Evolutionary conservation across 2,888 invertebrate genomes (phyloP).

Genomic region (Thyatira batis): DNA sequence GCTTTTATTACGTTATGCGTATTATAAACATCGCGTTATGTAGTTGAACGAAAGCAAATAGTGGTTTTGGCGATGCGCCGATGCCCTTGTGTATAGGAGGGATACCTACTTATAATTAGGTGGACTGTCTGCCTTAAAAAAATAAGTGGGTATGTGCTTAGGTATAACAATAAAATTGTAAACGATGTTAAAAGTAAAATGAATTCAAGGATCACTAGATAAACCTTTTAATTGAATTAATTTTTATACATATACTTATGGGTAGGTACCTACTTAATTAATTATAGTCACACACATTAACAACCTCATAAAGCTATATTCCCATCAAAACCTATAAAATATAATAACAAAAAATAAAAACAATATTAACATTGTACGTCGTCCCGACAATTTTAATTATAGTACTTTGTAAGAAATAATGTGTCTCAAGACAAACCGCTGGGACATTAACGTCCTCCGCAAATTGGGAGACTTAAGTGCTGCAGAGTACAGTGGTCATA

Average conservation of each 20-base stretch:
- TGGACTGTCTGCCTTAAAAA: too few relatives aligned
- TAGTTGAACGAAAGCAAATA: too few relatives aligned
- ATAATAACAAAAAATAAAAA: slow-evolving; percentile 20
- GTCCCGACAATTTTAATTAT: slow-evolving; percentile 65
- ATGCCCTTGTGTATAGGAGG: too few relatives aligned
- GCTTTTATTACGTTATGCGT: neutral
- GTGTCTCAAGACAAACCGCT: slow-evolving; percentile 65
- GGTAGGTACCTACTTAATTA: too few relatives aligned
- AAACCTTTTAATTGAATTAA: too few relatives aligned
- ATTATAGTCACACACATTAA: neutral
- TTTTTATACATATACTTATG: too few relatives aligned
- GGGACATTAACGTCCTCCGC: slow-evolving; percentile 67
- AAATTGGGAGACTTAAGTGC: slow-evolving; percentile 78
- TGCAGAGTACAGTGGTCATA: slow-evolving; percentile 59
- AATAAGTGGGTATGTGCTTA: too few relatives aligned
- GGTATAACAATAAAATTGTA: too few relatives aligned
- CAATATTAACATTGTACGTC: slow-evolving; percentile 40
- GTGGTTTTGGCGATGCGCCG: too few relatives aligned
- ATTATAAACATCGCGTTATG: neutral
- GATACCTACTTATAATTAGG: too few relatives aligned
- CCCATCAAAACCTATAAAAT: neutral
- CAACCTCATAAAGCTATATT: neutral
- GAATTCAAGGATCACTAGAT: too few relatives aligned
- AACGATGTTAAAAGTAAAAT: too few relatives aligned
- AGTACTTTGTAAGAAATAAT: slow-evolving; percentile 70